Percentiles rank a stretch among this genome's conserved stretches.
Conservation (phyloP, 2,888 invertebrate species). For the Oscheius sp. region DNA sequence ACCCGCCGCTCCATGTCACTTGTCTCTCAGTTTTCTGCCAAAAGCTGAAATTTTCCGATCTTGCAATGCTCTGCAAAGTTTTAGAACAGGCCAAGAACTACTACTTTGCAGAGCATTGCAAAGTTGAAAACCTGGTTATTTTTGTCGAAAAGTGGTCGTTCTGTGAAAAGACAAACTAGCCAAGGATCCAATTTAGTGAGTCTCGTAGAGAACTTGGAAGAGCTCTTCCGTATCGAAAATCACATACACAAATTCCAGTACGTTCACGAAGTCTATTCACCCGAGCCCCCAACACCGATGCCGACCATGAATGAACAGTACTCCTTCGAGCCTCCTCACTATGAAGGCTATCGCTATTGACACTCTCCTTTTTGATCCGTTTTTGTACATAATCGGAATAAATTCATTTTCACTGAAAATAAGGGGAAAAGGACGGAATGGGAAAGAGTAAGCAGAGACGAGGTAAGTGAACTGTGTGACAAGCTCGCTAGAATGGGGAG, state of each 20-base stretch:
- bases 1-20: too few relatives aligned
- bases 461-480: slow-evolving; percentile 10
- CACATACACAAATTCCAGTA: not conserved
- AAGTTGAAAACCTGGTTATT: too few relatives aligned
- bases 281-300: slow-evolving; percentile 47
- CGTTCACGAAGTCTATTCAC: slow-evolving; percentile 45
- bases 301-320: slow-evolving; percentile 44
- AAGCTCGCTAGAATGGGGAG: slow-evolving; percentile 9
- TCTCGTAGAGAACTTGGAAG: too few relatives aligned
- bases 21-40: too few relatives aligned
- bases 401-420: slow-evolving; percentile 15
- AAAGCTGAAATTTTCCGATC: too few relatives aligned
- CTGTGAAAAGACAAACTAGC: too few relatives aligned
- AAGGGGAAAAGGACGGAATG: not conserved
- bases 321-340: slow-evolving; percentile 51
- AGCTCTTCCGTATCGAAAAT: too few relatives aligned
- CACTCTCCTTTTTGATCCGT: not conserved
- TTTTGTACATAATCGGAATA: slow-evolving; percentile 21
- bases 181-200: too few relatives aligned
- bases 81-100: too few relatives aligned
- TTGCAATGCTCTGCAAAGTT: too few relatives aligned
- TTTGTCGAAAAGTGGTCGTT: too few relatives aligned
- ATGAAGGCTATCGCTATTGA: slow-evolving; percentile 55
- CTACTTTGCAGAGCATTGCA: too few relatives aligned
- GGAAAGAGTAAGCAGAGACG: not conserved